A percentile compares a stretch with the other conserved stretches of the same genome.
Evolutionary conservation across 2,888 invertebrate genomes (phyloP).

Genomic region (Parthenolecanium corni): DNA sequence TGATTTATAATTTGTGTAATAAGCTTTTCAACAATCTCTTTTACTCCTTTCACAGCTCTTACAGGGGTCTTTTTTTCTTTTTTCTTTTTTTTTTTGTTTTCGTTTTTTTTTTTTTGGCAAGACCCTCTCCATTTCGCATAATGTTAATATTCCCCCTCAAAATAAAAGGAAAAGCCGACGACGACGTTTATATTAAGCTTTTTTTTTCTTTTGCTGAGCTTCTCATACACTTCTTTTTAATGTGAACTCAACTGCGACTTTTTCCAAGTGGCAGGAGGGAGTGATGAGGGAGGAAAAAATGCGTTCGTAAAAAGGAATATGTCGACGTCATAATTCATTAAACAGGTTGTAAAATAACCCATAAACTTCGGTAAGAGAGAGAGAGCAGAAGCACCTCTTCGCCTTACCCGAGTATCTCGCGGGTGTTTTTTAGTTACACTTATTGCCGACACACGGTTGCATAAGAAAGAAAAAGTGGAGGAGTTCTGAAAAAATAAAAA

Average conservation of each 20-base stretch:
- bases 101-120: background rate
- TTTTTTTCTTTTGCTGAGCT: background rate
- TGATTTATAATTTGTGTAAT: constrained; percentile 10
- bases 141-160: background rate
- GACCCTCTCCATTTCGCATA: background rate
- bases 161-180: constrained; percentile 5
- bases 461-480: no score
- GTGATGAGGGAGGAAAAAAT: background rate
- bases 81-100: background rate
- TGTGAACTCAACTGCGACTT: constrained; percentile 6
- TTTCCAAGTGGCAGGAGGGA: background rate
- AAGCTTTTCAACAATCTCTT: constrained; percentile 6
- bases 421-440: background rate
- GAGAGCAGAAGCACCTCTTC: constrained; percentile 1
- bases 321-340: constrained; percentile 20
- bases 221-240: constrained; percentile 5
- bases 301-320: background rate
- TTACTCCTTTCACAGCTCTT: background rate
- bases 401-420: background rate
- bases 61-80: background rate
- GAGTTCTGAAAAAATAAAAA: no score
- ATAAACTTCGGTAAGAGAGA: constrained; percentile 4
- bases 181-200: constrained; percentile 12
- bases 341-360: constrained; percentile 19
- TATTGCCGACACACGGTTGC: background rate